Evolutionary conservation across 35 echinoderm and acorn worm species (phyloP).

Genomic region (Heliocidaris tuberculata): DNA sequence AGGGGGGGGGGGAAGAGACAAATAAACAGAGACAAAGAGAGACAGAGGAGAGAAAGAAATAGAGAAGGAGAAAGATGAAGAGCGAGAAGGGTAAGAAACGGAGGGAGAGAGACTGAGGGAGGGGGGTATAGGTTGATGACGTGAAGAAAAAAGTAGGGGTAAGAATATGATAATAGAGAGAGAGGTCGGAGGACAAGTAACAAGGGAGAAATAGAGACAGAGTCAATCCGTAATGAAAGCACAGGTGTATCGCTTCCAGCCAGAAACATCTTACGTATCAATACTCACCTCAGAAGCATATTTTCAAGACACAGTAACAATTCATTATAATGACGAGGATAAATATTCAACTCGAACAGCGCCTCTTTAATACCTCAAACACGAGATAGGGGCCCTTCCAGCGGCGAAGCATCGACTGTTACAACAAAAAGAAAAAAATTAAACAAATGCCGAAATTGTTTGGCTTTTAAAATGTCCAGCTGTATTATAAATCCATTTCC

Average conservation of each 20-base stretch:
- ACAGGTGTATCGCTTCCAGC: constrained; percentile 22
- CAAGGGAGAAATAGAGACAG: background rate
- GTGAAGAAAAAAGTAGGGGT: background rate
- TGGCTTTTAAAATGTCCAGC: constrained; percentile 17
- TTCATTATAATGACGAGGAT: constrained; percentile 23
- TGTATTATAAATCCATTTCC: constrained; percentile 24
- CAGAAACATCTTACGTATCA: background rate
- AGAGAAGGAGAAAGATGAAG: background rate
- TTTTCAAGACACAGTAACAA: constrained; percentile 15
- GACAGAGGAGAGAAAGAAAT: background rate
- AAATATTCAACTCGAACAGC: constrained; percentile 9
- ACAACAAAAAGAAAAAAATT: background rate
- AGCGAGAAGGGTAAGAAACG: background rate
- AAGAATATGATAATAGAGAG: background rate
- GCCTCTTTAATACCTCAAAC: background rate
- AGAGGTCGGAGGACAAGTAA: background rate
- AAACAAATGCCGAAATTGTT: background rate
- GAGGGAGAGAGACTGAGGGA: background rate
- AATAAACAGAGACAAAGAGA: background rate
- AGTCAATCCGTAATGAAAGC: constrained; percentile 4
- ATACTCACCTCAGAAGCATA: background rate
- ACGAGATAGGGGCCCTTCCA: background rate
- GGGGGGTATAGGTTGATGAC: too few relatives aligned
- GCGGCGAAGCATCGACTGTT: background rate
- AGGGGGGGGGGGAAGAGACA: background rate